These are phyloP conservation scores for Scaptomyza caliginosa DNA, from an alignment of 2,888 invertebrate species.

Conservation along the genomic window DNA sequence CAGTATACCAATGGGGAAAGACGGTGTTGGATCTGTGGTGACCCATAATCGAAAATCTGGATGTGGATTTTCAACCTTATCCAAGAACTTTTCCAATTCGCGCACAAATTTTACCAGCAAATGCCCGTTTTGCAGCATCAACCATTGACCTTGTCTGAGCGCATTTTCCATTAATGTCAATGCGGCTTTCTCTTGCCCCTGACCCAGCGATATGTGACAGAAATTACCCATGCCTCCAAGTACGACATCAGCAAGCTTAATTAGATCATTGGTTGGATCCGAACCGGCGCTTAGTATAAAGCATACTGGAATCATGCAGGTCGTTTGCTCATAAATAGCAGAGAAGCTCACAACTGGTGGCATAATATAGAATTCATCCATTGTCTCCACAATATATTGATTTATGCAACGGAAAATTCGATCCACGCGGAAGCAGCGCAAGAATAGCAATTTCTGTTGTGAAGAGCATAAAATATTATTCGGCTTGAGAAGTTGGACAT, in stretches of 20 bases:
- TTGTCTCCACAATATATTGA: constrained; percentile 91
- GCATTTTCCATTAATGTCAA: constrained; percentile 88
- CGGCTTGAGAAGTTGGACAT: constrained; percentile 36
- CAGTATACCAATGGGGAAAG: constrained; percentile 95
- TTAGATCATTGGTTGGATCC: constrained; percentile 94
- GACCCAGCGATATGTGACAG: constrained; percentile 94
- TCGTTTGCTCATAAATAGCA: constrained; percentile 93
- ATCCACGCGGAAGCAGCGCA: constrained; percentile 95
- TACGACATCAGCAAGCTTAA: constrained; percentile 90
- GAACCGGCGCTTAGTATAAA: constrained; percentile 97
- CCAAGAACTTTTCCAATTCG: constrained; percentile 92
- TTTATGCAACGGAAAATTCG: constrained; percentile 94
- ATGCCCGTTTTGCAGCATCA: constrained; percentile 97
- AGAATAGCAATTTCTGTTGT: constrained; percentile 89
- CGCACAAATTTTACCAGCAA: constrained; percentile 91
- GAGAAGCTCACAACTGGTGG: constrained; percentile 93
- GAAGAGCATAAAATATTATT: constrained; percentile 36
- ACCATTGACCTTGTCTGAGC: constrained; percentile 92
- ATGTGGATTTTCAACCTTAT: constrained; percentile 91
- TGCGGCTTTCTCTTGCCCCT: constrained; percentile 94
- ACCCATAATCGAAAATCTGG: constrained; percentile 96
- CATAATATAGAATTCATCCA: constrained; percentile 95
- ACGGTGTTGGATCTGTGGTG: constrained; percentile 94
- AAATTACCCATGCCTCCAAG: constrained; percentile 91
- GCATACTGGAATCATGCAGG: constrained; percentile 93